Conservation (phyloP, 1,140 invertebrate genomes). For the Drosophila kurseongensis region DNA sequence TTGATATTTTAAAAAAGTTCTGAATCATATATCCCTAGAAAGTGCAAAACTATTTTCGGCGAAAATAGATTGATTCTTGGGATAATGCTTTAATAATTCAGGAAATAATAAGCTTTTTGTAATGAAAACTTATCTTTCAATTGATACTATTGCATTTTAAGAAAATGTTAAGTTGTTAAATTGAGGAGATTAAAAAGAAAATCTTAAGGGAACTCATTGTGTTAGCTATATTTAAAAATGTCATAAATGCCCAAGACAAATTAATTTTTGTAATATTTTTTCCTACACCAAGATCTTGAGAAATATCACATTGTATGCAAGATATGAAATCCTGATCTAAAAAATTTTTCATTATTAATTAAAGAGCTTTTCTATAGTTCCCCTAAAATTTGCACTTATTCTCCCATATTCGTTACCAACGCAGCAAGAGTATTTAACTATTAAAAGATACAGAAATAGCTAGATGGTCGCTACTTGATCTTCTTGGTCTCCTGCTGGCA, state of each 20-base stretch:
- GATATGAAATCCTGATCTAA: background rate
- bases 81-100: background rate
- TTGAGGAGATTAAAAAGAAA: background rate
- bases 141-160: background rate
- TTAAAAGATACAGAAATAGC: conserved; percentile 17
- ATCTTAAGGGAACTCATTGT: background rate
- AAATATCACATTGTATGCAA: conserved; percentile 3
- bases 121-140: conserved; percentile 37
- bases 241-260: too few relatives aligned
- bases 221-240: background rate
- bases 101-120: conserved; percentile 36
- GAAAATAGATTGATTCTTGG: conserved; percentile 26
- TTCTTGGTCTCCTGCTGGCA: conserved; percentile 85
- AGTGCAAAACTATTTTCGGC: conserved; percentile 19
- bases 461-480: conserved; percentile 59
- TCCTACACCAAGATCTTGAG: too few relatives aligned
- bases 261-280: background rate
- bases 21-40: conserved; percentile 17
- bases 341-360: background rate
- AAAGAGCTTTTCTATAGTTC: background rate
- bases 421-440: conserved; percentile 37
- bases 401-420: background rate
- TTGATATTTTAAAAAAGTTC: background rate
- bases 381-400: background rate
- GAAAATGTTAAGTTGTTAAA: background rate